phyloP scores from a whole-genome alignment of 37 sponge, comb jelly and placozoan species.

The Ephydatia muelleri region DNA sequence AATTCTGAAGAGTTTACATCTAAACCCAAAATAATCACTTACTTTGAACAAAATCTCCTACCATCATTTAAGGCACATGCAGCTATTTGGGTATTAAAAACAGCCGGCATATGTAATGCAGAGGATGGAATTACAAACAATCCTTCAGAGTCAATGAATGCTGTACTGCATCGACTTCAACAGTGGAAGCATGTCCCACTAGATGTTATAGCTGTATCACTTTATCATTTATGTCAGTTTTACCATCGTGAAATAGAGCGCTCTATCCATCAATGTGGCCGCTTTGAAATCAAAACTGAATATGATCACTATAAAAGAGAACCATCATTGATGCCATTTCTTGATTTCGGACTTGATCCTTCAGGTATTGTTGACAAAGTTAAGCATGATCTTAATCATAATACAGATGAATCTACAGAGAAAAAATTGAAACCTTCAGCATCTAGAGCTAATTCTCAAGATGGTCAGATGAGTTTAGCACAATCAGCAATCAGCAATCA shows the following conservation, averaged over 20 bases:
- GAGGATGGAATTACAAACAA: slow-evolving; percentile 28
- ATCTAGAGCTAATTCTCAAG: background rate
- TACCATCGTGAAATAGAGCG: slow-evolving; percentile 20
- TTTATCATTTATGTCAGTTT: slow-evolving; percentile 17
- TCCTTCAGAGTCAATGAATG: slow-evolving; percentile 36
- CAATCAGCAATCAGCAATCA: slow-evolving; percentile 6
- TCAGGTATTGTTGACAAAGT: slow-evolving; percentile 12
- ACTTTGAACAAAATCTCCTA: background rate
- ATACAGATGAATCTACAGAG: background rate
- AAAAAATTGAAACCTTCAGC: background rate
- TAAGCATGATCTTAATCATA: background rate
- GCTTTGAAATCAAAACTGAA: slow-evolving; percentile 10
- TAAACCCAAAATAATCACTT: no score
- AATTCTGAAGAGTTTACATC: no score
- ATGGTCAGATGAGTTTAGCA: slow-evolving; percentile 8
- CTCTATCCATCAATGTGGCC: slow-evolving; percentile 22
- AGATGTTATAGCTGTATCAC: background rate
- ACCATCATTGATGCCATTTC: slow-evolving; percentile 3
- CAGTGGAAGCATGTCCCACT: slow-evolving; percentile 16
- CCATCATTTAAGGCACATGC: slow-evolving; percentile 5
- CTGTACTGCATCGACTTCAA: slow-evolving; percentile 10
- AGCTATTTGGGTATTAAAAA: slow-evolving; percentile 18
- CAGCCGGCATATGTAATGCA: slow-evolving; percentile 12
- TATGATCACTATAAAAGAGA: slow-evolving; percentile 13
- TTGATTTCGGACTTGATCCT: background rate